phyloP scores from a whole-genome alignment of 30 jellyfish, hydroid and myxozoan genomes.

The Euphysa ruthae region DNA sequence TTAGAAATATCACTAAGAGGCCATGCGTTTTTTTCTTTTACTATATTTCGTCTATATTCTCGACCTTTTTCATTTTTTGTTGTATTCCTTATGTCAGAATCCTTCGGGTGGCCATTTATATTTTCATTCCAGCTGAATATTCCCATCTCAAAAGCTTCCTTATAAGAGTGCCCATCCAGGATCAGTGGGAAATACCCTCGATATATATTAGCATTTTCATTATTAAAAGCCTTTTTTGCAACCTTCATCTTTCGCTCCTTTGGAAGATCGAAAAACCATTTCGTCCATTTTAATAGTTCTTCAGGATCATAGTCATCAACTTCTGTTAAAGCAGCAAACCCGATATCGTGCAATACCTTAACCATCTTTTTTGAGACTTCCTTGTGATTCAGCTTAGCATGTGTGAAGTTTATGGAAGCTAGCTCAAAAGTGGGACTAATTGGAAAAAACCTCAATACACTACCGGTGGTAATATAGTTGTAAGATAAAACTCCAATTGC shows the following conservation, averaged over 20 bases:
- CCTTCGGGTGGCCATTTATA: constrained; percentile 4
- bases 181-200: constrained; percentile 72
- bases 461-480: too few relatives aligned
- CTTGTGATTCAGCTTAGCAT: constrained; percentile 20
- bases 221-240: constrained; percentile 43
- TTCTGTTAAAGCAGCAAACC: constrained; percentile 59
- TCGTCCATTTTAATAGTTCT: constrained; percentile 40
- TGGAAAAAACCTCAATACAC: too few relatives aligned
- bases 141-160: constrained; percentile 71
- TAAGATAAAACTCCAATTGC: too few relatives aligned
- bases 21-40: constrained; percentile 61
- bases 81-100: constrained; percentile 15
- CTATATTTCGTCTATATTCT: constrained; percentile 49
- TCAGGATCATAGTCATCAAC: constrained; percentile 57
- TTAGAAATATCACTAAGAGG: constrained; percentile 38
- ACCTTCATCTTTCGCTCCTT: constrained; percentile 40
- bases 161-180: constrained; percentile 70
- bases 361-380: constrained; percentile 2
- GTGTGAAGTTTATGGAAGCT: constrained; percentile 26
- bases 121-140: constrained; percentile 5
- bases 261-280: constrained; percentile 60
- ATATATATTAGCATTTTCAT: constrained; percentile 29
- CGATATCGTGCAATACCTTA: constrained; percentile 32
- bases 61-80: constrained; percentile 17
- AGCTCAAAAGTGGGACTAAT: constrained; percentile 4